phyloP scores from a whole-genome alignment of 2,888 invertebrate species.

The Dryobota labecula region DNA sequence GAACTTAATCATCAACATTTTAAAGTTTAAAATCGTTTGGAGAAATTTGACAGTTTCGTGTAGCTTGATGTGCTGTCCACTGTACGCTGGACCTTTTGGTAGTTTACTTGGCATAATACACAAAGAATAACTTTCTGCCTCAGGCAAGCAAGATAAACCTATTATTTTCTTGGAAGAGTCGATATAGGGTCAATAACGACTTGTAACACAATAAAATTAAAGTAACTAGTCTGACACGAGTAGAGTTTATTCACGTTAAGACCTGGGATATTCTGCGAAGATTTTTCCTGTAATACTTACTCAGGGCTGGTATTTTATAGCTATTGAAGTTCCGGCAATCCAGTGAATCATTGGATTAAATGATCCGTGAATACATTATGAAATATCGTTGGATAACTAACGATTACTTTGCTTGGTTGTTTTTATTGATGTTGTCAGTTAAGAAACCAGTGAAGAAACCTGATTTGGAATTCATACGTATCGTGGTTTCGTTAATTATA shows the following conservation, averaged over 20 bases:
- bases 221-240: conserved; percentile 29
- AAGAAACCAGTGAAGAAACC: conserved; percentile 14
- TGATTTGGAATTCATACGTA: neutral
- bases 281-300: conserved; percentile 10
- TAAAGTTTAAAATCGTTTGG: too few species aligned
- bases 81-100: neutral
- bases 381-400: conserved; percentile 65
- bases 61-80: too few species aligned
- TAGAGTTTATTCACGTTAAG: conserved; percentile 23
- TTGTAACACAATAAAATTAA: conserved; percentile 35
- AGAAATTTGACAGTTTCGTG: too few species aligned
- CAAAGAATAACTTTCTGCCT: conserved; percentile 40
- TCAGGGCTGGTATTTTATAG: conserved; percentile 36
- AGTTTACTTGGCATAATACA: conserved; percentile 26
- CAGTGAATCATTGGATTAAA: conserved; percentile 62
- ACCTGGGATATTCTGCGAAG: conserved; percentile 9
- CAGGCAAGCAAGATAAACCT: conserved; percentile 46
- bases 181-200: conserved; percentile 47
- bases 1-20: too few species aligned
- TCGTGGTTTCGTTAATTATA: neutral
- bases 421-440: conserved; percentile 38
- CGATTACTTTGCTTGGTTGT: conserved; percentile 41
- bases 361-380: conserved; percentile 70
- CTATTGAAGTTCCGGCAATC: conserved; percentile 59
- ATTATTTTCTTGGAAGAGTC: conserved; percentile 52